Percentiles rank a stretch among this genome's conserved stretches.
Evolutionary conservation across 2,113 vertebrate species (phyloP).

Genomic region (Sturnira hondurensis): DNA sequence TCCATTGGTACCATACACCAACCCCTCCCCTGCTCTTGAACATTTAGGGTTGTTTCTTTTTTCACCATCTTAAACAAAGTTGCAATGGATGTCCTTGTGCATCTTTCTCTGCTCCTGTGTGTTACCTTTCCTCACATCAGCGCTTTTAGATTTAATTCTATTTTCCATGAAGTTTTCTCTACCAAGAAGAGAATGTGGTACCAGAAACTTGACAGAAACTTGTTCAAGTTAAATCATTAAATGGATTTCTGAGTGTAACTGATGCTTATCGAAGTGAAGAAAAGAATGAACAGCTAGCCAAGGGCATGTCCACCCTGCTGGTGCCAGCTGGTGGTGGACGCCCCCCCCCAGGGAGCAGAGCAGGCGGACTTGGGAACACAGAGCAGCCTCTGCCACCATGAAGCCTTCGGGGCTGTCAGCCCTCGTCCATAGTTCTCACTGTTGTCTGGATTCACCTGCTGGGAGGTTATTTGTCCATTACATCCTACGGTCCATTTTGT

Average conservation of each 20-base stretch:
- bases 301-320: not conserved
- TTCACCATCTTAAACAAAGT: not conserved
- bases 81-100: not conserved
- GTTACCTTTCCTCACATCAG: not conserved
- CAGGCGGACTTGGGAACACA: not conserved
- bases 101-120: not conserved
- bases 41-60: not conserved
- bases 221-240: not conserved
- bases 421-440: not conserved
- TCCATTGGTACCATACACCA: not conserved
- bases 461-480: not conserved
- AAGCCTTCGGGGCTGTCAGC: not conserved
- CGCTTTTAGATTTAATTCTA: not conserved
- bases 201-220: not conserved
- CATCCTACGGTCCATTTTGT: not conserved
- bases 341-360: not conserved
- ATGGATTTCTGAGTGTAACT: not conserved
- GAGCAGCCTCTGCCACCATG: not conserved
- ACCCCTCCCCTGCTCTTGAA: not conserved
- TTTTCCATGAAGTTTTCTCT: conserved; percentile 4
- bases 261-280: not conserved
- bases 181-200: not conserved
- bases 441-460: not conserved
- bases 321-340: not conserved
- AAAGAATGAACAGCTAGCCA: not conserved